A percentile compares a stretch with the other conserved stretches of the same genome.
These are phyloP conservation scores for Plectrocnemia conspersa DNA, from an alignment of 1,140 invertebrate genomes.

Conservation along the genomic window DNA sequence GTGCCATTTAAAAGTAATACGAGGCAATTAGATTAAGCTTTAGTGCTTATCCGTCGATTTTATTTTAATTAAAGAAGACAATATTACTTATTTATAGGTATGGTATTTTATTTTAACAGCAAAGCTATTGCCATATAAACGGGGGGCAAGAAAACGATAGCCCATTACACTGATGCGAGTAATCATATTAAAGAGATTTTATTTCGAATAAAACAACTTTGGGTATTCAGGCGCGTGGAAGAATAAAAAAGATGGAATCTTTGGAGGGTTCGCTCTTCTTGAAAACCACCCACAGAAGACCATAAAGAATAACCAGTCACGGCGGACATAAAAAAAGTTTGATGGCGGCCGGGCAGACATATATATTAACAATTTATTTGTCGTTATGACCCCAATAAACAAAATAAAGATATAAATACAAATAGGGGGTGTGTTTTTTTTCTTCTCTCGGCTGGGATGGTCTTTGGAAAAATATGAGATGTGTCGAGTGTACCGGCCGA, in stretches of 20 bases:
- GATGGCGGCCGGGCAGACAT: slow-evolving; percentile 29
- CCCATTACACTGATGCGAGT: slow-evolving; percentile 13
- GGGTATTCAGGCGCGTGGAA: slow-evolving; percentile 16
- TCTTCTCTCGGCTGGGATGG: neutral
- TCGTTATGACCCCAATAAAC: slow-evolving; percentile 33
- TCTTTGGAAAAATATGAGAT: slow-evolving; percentile 29
- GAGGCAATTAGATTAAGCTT: too few relatives aligned
- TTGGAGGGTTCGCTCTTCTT: too few relatives aligned
- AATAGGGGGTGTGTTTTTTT: slow-evolving; percentile 15
- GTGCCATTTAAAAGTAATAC: too few relatives aligned
- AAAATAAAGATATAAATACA: slow-evolving; percentile 34
- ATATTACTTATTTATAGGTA: too few relatives aligned
- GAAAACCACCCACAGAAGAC: too few relatives aligned
- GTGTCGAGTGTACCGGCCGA: slow-evolving; percentile 29
- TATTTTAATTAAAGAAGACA: too few relatives aligned
- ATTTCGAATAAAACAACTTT: slow-evolving; percentile 24
- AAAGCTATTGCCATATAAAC: too few relatives aligned
- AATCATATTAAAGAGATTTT: slow-evolving; percentile 23
- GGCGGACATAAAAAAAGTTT: slow-evolving; percentile 29
- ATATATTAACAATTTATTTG: slow-evolving; percentile 35
- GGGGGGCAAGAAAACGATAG: too few relatives aligned
- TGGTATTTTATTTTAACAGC: too few relatives aligned
- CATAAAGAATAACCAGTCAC: slow-evolving; percentile 31
- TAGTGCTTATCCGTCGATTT: too few relatives aligned
- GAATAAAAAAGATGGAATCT: slow-evolving; percentile 22